These are phyloP conservation scores for Prolemur simus DNA, from an alignment of 2,113 vertebrate species.

Conservation along the genomic window DNA sequence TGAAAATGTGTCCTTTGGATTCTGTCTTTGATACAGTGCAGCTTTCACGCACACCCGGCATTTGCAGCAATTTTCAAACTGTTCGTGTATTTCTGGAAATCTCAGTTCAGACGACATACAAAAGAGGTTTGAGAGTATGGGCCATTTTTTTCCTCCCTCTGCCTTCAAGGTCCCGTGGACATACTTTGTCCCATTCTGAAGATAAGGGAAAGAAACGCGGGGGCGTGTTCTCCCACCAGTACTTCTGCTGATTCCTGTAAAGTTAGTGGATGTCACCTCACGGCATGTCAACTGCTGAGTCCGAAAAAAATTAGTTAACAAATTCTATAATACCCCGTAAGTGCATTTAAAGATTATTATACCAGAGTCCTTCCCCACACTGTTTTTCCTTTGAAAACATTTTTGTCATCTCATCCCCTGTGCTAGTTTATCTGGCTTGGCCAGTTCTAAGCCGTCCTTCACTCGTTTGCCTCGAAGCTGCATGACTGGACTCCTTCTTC, in stretches of 20 bases:
- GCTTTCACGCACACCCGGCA: not conserved
- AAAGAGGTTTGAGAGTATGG: not conserved
- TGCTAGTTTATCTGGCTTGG: not conserved
- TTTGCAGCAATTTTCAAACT: conserved; percentile 62
- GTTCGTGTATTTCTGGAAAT: not conserved
- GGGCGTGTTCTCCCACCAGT: not conserved
- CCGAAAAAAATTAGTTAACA: not conserved
- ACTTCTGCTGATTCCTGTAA: conserved; percentile 3
- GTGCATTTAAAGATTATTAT: not conserved
- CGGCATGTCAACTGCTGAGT: not conserved
- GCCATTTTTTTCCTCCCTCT: conserved; percentile 36
- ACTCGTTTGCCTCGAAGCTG: not conserved
- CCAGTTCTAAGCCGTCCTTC: not conserved
- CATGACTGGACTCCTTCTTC: not conserved
- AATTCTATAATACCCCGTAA: not conserved
- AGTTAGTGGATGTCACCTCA: not conserved
- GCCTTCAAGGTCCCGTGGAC: not conserved
- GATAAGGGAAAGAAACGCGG: not conserved
- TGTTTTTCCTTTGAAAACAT: not conserved
- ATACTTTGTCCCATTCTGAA: conserved; percentile 26
- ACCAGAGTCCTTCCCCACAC: not conserved
- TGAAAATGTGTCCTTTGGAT: conserved; percentile 68
- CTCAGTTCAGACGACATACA: not conserved
- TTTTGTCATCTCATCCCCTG: not conserved
- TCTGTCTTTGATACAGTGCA: conserved; percentile 34